Base-by-base conservation (phyloP, 2,888 invertebrate species). In the Oscheius sp. region DNA sequence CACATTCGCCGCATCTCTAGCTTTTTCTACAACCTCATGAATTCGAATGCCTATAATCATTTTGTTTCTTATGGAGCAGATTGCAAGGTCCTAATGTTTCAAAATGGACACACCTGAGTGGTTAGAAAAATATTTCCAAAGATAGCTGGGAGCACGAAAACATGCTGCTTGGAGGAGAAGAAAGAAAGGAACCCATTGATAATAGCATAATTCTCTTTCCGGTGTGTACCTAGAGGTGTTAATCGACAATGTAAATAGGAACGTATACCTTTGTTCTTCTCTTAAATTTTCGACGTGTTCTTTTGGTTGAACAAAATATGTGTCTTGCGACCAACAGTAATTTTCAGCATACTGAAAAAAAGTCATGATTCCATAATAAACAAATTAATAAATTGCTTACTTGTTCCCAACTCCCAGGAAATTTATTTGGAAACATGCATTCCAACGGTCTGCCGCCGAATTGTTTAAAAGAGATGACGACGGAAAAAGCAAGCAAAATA, bases 351-450 rank as follows among this genome's bases (percentile, higher is more conserved):
- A 84, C 82, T 84, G 72, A 36, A 82, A 74, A 49, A 20, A 12
- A 20, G 17, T n/a, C 17, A 17, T 59, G 22, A 14, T n/a, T 28
- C 30, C 12, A 12, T 28, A 22, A n/a, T n/a, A n/a, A n/a, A n/a
- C n/a, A n/a, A n/a, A n/a, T n/a, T n/a, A n/a, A n/a, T n/a, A n/a
- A n/a, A 49, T 49, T 2, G 24, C 68, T 14, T 44, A 81, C 84
- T 78, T 84, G 82, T 61, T 85, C 84, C 85, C 83, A 83, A 54
- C 77, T 75, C 30, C 82, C 79, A 6, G 84, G 82, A 70, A 85
- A 85, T 67, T 85, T 83, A 63, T 80, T 80, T 8, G 85, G 85
- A 56, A 85, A 81, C 80, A 85, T 83, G 78, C 85, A 85, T 65
- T 84, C 84, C 57, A 85, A 75, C 5, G 84, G 85, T 36, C 80